phyloP scores from a whole-genome alignment of 2,113 vertebrate species.

The Oryzias javanicus region DNA sequence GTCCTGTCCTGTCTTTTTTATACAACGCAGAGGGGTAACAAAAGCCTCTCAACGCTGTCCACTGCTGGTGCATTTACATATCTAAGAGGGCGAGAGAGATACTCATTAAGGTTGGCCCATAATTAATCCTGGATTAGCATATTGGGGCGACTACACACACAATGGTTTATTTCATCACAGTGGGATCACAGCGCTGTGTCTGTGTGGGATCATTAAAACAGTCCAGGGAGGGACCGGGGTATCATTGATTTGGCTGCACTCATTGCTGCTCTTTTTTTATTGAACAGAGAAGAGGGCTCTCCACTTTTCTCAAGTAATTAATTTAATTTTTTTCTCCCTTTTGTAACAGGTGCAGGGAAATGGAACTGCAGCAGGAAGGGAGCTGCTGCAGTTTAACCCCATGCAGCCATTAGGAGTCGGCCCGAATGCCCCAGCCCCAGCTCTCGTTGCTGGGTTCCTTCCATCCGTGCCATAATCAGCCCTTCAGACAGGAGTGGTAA shows the following conservation, averaged over 20 bases:
- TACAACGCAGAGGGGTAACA: constrained; percentile 35
- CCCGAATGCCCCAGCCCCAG: constrained; percentile 42
- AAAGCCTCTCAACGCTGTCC: constrained; percentile 53
- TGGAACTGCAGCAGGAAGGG: constrained; percentile 27
- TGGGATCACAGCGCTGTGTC: constrained; percentile 55
- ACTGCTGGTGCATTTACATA: constrained; percentile 66
- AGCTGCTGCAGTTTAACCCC: constrained; percentile 41
- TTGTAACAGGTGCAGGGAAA: constrained; percentile 18
- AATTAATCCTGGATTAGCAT: constrained; percentile 75
- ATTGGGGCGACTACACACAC: constrained; percentile 65
- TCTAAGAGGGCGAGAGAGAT: constrained; percentile 64
- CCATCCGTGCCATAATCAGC: constrained; percentile 59
- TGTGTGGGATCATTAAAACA: constrained; percentile 64
- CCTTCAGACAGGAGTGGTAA: constrained; percentile 57
- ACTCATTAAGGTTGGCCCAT: constrained; percentile 65
- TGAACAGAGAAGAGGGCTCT: constrained; percentile 9
- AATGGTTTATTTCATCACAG: constrained; percentile 70
- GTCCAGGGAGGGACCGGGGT: constrained; percentile 41
- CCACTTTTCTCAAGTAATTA: constrained; percentile 15
- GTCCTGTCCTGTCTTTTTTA: constrained; percentile 27
- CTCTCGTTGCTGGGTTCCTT: constrained; percentile 32
- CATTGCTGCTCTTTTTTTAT: constrained; percentile 21
- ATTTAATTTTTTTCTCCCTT: background rate
- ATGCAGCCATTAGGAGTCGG: constrained; percentile 44
- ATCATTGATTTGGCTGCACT: constrained; percentile 36